A percentile compares a stretch with the other conserved stretches of the same genome.
phyloP scores from a whole-genome alignment of 2,797 vertebrate genomes.

The Galagoides demidoff region DNA sequence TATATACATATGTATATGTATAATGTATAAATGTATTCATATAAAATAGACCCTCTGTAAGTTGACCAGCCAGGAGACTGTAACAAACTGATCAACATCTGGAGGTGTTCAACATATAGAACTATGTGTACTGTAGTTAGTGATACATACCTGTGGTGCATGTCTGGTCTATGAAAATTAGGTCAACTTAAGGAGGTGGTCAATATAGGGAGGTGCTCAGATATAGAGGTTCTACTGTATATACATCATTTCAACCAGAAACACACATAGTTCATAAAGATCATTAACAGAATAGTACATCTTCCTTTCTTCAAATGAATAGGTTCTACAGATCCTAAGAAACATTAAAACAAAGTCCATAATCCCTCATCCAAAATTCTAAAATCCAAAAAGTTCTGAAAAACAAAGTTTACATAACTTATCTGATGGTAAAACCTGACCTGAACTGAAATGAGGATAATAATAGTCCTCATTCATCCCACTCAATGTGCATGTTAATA shows the following conservation, averaged over 20 bases:
- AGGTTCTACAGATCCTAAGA: neutral
- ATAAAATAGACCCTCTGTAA: neutral
- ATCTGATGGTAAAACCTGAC: constrained; percentile 10
- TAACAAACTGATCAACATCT: no score
- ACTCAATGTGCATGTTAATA: neutral
- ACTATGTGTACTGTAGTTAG: no score
- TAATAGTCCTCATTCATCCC: constrained; percentile 2
- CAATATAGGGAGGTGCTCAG: no score
- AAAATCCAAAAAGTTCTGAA: constrained; percentile 30
- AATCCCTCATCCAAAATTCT: neutral
- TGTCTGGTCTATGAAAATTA: no score
- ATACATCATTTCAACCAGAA: constrained; percentile 5
- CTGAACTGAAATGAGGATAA: constrained; percentile 34
- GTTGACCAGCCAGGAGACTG: no score
- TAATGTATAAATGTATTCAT: neutral
- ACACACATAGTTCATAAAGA: neutral
- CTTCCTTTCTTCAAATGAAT: neutral
- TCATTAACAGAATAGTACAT: neutral
- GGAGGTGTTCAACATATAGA: no score
- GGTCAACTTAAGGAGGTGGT: no score
- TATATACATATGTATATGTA: no score
- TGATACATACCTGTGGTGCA: no score
- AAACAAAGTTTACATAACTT: neutral
- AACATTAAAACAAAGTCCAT: constrained; percentile 6
- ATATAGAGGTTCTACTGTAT: no score